A percentile compares a stretch with the other conserved stretches of the same genome.
phyloP scores from a whole-genome alignment of 2,888 invertebrate species.

The Malthinus flaveolus region DNA sequence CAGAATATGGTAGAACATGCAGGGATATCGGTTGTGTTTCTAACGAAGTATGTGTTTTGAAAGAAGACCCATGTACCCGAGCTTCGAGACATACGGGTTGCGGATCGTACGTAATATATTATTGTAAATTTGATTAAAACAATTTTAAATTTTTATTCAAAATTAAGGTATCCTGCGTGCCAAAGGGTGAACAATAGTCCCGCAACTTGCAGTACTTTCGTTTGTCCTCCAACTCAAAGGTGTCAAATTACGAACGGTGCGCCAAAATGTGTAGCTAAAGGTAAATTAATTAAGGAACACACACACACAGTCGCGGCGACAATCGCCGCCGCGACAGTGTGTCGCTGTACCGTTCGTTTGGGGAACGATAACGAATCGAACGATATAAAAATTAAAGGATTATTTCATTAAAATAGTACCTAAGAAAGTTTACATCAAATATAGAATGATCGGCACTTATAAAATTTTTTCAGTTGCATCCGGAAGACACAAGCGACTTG shows the following conservation, averaged over 20 bases:
- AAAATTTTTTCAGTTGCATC: conserved; percentile 3
- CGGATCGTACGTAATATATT: conserved; percentile 1
- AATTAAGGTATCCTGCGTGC: conserved; percentile 51
- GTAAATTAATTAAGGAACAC: background rate
- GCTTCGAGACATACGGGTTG: background rate
- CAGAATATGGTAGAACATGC: conserved; percentile 79
- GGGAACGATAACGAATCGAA: no score
- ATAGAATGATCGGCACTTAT: background rate
- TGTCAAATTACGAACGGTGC: conserved; percentile 49
- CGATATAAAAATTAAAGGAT: no score
- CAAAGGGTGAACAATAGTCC: conserved; percentile 38
- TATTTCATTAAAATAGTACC: no score
- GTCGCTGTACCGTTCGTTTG: no score
- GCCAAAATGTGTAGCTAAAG: conserved; percentile 50
- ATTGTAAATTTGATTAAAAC: no score
- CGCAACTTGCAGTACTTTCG: conserved; percentile 46
- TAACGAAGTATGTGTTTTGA: conserved; percentile 71
- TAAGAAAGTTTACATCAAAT: background rate
- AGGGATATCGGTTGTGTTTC: conserved; percentile 77
- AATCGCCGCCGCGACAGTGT: background rate
- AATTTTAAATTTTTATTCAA: background rate
- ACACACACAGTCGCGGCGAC: background rate
- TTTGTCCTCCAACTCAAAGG: conserved; percentile 51
- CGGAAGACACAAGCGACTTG: conserved; percentile 4
- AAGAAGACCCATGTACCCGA: conserved; percentile 68